Conservation (phyloP, 2,113 vertebrate genomes). For the Petaurus breviceps region DNA sequence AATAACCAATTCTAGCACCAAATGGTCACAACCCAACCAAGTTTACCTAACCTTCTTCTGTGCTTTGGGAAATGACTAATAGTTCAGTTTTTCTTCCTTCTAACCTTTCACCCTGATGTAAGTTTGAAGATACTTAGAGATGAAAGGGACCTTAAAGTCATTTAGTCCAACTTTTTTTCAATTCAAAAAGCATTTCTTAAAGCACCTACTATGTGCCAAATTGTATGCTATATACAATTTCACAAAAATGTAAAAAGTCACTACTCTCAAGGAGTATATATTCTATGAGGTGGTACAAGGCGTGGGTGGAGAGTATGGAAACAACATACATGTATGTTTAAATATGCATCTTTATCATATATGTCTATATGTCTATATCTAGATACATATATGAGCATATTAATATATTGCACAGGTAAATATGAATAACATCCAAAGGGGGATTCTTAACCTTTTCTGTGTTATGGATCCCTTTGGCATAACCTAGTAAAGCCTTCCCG, state of each 20-base stretch:
- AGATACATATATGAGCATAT: too few relatives aligned
- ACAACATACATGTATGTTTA: not conserved
- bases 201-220: not conserved
- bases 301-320: not conserved
- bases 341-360: not conserved
- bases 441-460: not conserved
- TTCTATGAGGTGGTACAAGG: not conserved
- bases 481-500: not conserved
- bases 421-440: not conserved
- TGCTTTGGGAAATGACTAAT: not conserved
- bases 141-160: not conserved
- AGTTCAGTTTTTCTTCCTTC: not conserved
- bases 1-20: not conserved
- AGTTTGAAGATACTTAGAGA: not conserved
- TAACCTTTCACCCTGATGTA: not conserved
- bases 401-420: not conserved
- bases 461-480: not conserved
- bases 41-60: not conserved
- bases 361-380: too few relatives aligned
- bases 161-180: not conserved
- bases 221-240: not conserved
- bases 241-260: not conserved
- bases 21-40: not conserved
- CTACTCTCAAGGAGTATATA: not conserved
- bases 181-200: not conserved